Percentiles rank a stretch among this genome's conserved stretches.
Conservation (phyloP, 2,113 vertebrate species). For the Camarhynchus parvulus region DNA sequence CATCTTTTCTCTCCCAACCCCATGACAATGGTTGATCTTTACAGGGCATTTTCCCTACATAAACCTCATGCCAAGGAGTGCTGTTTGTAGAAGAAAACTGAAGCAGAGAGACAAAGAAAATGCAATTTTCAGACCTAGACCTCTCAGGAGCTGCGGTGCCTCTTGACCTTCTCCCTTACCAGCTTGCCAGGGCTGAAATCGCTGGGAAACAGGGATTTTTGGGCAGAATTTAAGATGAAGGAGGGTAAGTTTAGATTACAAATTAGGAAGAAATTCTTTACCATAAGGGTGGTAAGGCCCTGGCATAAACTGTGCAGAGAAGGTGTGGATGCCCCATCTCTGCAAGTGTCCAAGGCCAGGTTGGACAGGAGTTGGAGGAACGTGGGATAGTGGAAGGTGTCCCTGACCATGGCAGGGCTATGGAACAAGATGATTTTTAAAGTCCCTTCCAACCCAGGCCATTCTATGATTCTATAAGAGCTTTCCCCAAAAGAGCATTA, state of each 20-base stretch:
- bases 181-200: not conserved
- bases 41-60: not conserved
- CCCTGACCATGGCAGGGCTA: not conserved
- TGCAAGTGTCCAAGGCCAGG: not conserved
- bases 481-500: not conserved
- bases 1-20: not conserved
- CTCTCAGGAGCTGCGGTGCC: not conserved
- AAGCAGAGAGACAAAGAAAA: not conserved
- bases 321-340: not conserved
- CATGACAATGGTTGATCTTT: not conserved
- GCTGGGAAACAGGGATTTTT: not conserved
- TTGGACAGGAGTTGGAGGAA: not conserved
- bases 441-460: not conserved
- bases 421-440: not conserved
- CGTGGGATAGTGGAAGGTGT: fast-evolving
- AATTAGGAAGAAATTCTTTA: not conserved
- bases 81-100: not conserved
- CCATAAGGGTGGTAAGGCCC: no score
- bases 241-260: not conserved
- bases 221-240: not conserved
- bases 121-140: not conserved
- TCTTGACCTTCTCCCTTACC: not conserved
- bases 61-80: not conserved
- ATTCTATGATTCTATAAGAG: not conserved
- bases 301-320: not conserved